Evolutionary conservation across 2,888 invertebrate genomes (phyloP).

Genomic region (Cephus runcator): DNA sequence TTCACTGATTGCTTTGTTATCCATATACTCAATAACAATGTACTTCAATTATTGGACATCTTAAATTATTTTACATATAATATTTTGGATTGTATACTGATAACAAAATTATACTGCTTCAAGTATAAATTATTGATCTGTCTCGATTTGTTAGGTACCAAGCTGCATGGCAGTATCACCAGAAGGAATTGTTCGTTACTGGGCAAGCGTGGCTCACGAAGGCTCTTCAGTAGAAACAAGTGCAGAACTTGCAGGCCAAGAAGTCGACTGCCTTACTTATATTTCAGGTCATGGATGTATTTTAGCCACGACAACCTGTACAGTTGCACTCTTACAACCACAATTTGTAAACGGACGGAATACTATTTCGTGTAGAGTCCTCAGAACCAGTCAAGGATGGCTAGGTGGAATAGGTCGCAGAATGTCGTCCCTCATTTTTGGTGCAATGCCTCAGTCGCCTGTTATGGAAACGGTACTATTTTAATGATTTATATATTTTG

Average conservation of each 20-base stretch:
- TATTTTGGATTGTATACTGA: too few relatives aligned
- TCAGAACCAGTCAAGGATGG: conserved; percentile 83
- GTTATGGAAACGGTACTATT: conserved; percentile 72
- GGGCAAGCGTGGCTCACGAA: conserved; percentile 91
- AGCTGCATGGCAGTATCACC: conserved; percentile 93
- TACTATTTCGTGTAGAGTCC: conserved; percentile 73
- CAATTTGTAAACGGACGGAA: conserved; percentile 75
- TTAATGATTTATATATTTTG: neutral
- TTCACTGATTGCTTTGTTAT: neutral
- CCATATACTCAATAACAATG: neutral
- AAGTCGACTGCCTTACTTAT: conserved; percentile 80
- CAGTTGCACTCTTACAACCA: conserved; percentile 79
- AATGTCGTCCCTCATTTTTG: conserved; percentile 85
- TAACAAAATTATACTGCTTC: too few relatives aligned
- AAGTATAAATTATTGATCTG: neutral
- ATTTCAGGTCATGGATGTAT: conserved; percentile 81
- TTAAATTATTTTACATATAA: conserved; percentile 2
- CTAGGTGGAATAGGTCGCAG: conserved; percentile 87
- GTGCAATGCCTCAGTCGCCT: conserved; percentile 74
- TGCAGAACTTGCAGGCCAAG: conserved; percentile 88
- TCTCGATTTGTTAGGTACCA: conserved; percentile 70
- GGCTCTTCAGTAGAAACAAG: conserved; percentile 85
- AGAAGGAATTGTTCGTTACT: conserved; percentile 92
- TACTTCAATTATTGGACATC: neutral
- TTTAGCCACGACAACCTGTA: conserved; percentile 92